Conservation (phyloP, 2,113 vertebrate species). For the Bostrychus sinensis region DNA sequence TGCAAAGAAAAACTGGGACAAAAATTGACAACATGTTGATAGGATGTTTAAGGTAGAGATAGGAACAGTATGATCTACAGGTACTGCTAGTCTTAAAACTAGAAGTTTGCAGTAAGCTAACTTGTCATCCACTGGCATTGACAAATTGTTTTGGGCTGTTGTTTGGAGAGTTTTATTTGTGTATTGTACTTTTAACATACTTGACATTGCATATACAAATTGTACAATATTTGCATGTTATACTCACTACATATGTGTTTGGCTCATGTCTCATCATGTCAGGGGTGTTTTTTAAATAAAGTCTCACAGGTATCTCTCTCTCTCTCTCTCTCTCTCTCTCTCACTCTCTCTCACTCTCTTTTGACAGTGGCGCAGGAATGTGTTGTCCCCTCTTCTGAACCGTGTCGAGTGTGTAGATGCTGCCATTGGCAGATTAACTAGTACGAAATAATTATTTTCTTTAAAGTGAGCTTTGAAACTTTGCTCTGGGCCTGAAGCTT, state of each 20-base stretch:
- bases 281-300: slow-evolving; percentile 17
- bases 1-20: neutral
- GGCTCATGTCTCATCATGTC: neutral
- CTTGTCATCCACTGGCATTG: no score
- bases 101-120: neutral
- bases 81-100: neutral
- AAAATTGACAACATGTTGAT: neutral
- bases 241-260: neutral
- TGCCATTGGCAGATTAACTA: neutral
- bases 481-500: neutral
- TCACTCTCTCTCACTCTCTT: no score
- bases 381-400: slow-evolving; percentile 1
- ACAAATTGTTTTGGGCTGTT: no score
- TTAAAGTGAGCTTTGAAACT: neutral
- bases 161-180: neutral
- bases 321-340: no score
- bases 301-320: neutral
- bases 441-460: neutral
- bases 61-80: no score
- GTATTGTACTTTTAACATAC: neutral
- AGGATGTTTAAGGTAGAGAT: neutral
- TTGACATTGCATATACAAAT: neutral
- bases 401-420: neutral
- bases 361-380: slow-evolving; percentile 24
- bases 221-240: neutral